Base-by-base conservation (phyloP, 2,113 vertebrate species). In the Osmerus mordax region DNA sequence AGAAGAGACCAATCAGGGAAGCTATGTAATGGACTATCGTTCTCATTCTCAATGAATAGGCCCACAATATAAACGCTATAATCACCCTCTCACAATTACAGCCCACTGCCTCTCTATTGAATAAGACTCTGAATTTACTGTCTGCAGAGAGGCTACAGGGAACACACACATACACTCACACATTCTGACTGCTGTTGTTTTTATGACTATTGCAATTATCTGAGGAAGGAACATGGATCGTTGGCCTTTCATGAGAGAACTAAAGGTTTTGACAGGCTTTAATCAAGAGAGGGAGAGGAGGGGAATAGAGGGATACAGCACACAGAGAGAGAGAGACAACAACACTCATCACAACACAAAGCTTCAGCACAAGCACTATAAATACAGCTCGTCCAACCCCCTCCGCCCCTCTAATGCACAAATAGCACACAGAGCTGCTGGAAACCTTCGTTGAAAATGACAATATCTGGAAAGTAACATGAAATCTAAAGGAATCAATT, bases 61-160 rank as follows among this genome's bases (percentile, higher is more conserved):
- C 60, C 72, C 51, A 51, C 71, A 71, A 82, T 90, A 83, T 81
- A 84, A 86, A 87, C 73, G 82, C 75, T 79, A 76, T 90, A 88
- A 90, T 89, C 79, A 84, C 82, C 76, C 61, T 53, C 41, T 12
- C 13, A 68, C 87, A 90, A 89, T 91, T 88, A 90, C 56, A 85
- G 56, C 64, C 68, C 23, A 51, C 63, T 62, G 60, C 70, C 72
- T 84, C 12, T 77, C 75, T 70, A 36, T 52, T 85, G 81, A 84
- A 83, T 79, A 63, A 62, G 64, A 47, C 55, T 59, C 67, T 81
- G 79, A 82, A 87, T 88, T 72, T 84, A 78, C 77, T 36, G 61
- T 72, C 67, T 47, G 41, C 41, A 47, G 41, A 47, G 69, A 86
- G 84, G 77, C 88, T 84, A 83, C 87, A 87, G 81, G 84, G 81